Conservation (phyloP, 2,797 vertebrate genomes). For the Etheostoma nigrum region DNA sequence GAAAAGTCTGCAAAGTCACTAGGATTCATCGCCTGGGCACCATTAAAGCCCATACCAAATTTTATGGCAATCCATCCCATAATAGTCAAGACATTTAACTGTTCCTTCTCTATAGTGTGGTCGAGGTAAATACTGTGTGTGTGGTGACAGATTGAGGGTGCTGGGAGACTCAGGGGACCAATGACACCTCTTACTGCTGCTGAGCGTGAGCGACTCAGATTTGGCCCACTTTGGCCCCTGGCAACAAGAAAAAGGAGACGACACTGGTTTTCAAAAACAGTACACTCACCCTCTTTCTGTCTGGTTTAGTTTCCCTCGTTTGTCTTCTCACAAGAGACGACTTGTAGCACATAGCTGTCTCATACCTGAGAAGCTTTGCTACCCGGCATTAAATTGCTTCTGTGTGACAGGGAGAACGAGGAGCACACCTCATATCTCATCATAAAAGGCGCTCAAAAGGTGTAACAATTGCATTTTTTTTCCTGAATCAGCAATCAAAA, state of each 20-base stretch:
- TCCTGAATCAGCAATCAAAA: slow-evolving; percentile 28
- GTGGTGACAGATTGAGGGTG: slow-evolving; percentile 70
- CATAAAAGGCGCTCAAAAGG: slow-evolving; percentile 43
- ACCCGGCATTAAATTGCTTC: slow-evolving; percentile 52
- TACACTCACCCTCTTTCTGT: slow-evolving; percentile 22
- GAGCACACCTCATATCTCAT: slow-evolving; percentile 56
- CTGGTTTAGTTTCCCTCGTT: slow-evolving; percentile 42
- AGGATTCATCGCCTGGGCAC: background rate
- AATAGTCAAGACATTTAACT: background rate
- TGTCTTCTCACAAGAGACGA: slow-evolving; percentile 44
- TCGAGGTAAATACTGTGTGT: background rate
- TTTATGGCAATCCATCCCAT: background rate
- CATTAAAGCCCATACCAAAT: background rate
- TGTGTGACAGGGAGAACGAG: slow-evolving; percentile 62
- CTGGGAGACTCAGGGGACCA: slow-evolving; percentile 44
- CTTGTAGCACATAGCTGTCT: slow-evolving; percentile 47
- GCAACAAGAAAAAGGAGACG: background rate
- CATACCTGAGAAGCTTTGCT: slow-evolving; percentile 53
- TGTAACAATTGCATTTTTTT: slow-evolving; percentile 3
- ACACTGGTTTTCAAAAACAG: slow-evolving; percentile 23
- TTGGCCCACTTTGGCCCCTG: background rate
- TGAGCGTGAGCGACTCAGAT: slow-evolving; percentile 30
- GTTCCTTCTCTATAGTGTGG: background rate
- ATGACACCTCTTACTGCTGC: slow-evolving; percentile 44
- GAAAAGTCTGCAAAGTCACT: background rate